Base-by-base conservation (phyloP, 2,113 vertebrate species). In the Thymallus thymallus region DNA sequence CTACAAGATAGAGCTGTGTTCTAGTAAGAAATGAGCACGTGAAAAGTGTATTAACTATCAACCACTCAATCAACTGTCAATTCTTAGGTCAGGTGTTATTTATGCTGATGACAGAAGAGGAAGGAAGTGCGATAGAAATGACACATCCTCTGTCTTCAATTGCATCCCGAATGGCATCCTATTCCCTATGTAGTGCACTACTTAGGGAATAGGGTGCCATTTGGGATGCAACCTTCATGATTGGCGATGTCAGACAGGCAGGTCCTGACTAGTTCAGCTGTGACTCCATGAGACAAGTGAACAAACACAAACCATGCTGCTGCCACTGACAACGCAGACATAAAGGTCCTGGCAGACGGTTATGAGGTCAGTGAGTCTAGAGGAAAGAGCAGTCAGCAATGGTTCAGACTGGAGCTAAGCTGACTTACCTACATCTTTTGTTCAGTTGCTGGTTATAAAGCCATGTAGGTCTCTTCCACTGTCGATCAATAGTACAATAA, bases 401-500 rank as follows among this genome's bases (percentile, higher is more conserved):
- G 65, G 75, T 60, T 79, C 35, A 80, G 24, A 58, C 22, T 6
- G 6, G 62, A 16, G 78, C 77, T 69, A 41, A 65, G 72, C 26
- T 56, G 62, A 79, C 86, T 76, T 93, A 97, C 95, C 94, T 82
- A 68, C 77, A 76, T 82, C 88, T 77, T 84, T 82, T 32, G 73
- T 84, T 82, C 85, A 90, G 66, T 60, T 77, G 75, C 64, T 80
- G 70, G 87, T 87, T 79, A 82, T 69, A 65, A 92, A 86, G 0
- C 60, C 68, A 71, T 70, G 85, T 55, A 65, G 67, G 69, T 90
- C 82, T 78, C 22, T 87, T 78, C 85, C 88, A 89, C 76, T 81
- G 64, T 61, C 51, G 56, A 67, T 30, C 14, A 69, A 24, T 29
- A 68, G 41, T 30, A 20, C 29, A 14, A 51, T 16, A 51, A 51